These are phyloP conservation scores for Dinothrombium tinctorium DNA, from an alignment of 1,140 invertebrate genomes.

Conservation along the genomic window DNA sequence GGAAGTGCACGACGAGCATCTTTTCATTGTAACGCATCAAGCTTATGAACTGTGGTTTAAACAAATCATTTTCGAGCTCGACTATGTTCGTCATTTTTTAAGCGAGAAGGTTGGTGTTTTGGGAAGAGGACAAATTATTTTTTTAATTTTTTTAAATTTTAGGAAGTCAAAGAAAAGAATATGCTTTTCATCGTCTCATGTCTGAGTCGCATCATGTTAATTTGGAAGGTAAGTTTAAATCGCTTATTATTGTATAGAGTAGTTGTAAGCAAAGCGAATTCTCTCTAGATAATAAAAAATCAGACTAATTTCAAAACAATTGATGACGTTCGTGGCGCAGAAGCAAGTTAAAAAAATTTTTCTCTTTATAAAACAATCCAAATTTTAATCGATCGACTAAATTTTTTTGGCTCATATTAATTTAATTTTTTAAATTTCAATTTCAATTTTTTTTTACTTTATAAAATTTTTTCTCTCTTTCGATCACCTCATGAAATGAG, in stretches of 20 bases:
- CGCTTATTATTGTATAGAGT: background rate
- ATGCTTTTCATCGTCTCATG: constrained; percentile 78
- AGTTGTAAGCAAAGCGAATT: no score
- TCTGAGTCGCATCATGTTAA: constrained; percentile 69
- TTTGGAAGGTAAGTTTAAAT: constrained; percentile 52
- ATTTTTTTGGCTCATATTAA: no score
- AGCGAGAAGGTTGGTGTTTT: constrained; percentile 30
- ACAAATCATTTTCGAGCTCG: constrained; percentile 90
- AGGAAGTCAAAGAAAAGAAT: constrained; percentile 60
- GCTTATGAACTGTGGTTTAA: constrained; percentile 99
- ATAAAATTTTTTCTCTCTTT: background rate
- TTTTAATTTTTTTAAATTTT: constrained; percentile 14
- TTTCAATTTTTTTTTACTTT: background rate
- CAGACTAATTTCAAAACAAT: no score
- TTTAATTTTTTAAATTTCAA: no score
- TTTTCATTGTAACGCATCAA: constrained; percentile 95
- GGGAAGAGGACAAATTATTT: constrained; percentile 1
- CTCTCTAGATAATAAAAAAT: no score
- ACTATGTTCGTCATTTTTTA: constrained; percentile 65
- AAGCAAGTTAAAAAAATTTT: no score
- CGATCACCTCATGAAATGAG: no score
- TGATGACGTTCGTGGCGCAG: no score
- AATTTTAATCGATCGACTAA: no score
- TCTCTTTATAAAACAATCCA: no score
- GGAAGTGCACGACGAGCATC: constrained; percentile 79